Conservation (phyloP, 2,113 vertebrate species). For the Caloenas nicobarica region DNA sequence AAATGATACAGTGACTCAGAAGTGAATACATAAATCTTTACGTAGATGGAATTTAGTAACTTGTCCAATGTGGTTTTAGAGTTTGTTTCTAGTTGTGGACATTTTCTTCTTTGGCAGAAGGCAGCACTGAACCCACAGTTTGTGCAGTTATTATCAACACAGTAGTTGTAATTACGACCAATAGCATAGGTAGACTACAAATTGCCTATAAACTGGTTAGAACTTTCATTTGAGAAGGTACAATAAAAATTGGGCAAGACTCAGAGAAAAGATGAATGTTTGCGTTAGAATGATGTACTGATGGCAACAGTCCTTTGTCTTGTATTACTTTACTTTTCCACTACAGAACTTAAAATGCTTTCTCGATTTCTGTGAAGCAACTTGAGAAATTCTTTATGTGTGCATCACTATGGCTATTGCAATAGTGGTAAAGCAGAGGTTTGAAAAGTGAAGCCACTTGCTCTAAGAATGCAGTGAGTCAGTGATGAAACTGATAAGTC, state of each 20-base stretch:
- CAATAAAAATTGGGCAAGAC: not conserved
- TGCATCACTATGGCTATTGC: not conserved
- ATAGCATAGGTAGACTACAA: not conserved
- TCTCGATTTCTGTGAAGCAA: not conserved
- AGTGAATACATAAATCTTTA: slow-evolving; percentile 5
- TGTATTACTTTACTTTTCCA: not conserved
- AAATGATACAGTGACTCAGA: slow-evolving; percentile 42
- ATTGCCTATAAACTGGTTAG: not conserved
- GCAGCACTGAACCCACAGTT: not conserved
- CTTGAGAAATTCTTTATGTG: not conserved
- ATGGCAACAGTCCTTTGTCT: not conserved
- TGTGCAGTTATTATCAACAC: not conserved
- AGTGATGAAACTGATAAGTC: not conserved
- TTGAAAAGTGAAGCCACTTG: not conserved
- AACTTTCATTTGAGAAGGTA: not conserved
- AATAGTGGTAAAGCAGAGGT: not conserved
- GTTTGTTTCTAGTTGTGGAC: not conserved
- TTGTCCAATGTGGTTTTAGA: not conserved
- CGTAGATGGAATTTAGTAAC: slow-evolving; percentile 31
- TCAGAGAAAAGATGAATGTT: not conserved
- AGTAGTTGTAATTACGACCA: not conserved
- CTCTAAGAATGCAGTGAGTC: not conserved
- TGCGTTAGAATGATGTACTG: not conserved
- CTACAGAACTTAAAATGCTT: not conserved
- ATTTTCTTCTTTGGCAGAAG: slow-evolving; percentile 5